Percentiles rank a stretch among this genome's conserved stretches.
phyloP scores from a whole-genome alignment of 2,797 vertebrate genomes.

The Myiothlypis coronata region DNA sequence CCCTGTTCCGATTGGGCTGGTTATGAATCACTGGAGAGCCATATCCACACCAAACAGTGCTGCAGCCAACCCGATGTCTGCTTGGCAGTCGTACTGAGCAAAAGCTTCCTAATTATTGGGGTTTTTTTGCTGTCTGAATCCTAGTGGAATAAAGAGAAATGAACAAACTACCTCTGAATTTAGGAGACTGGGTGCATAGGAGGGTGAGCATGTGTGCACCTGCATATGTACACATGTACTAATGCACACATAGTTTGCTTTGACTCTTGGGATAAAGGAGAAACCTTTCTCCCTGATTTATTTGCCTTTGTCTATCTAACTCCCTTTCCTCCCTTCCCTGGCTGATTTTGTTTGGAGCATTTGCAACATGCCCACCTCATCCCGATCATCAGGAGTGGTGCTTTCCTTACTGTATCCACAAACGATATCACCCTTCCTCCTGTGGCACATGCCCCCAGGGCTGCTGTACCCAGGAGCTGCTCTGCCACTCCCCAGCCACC shows the following conservation, averaged over 20 bases:
- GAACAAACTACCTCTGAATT: neutral
- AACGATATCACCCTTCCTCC: neutral
- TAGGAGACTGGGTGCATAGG: neutral
- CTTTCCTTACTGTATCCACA: neutral
- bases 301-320: neutral
- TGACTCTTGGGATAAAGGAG: neutral
- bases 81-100: conserved; percentile 46
- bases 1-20: conserved; percentile 38
- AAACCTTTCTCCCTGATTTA: neutral
- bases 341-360: neutral
- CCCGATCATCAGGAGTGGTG: neutral
- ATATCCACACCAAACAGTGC: conserved; percentile 47
- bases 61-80: conserved; percentile 65
- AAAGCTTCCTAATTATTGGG: conserved; percentile 14
- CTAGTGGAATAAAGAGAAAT: neutral
- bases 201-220: neutral
- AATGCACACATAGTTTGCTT: accelerated
- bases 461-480: neutral
- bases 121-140: conserved; percentile 11
- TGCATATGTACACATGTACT: neutral
- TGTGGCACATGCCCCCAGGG: accelerated
- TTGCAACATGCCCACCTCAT: neutral
- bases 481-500: neutral
- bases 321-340: neutral
- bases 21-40: conserved; percentile 61